A percentile compares a stretch with the other conserved stretches of the same genome.
phyloP scores from a whole-genome alignment of 2,888 invertebrate species.

The Rotaria sp. region DNA sequence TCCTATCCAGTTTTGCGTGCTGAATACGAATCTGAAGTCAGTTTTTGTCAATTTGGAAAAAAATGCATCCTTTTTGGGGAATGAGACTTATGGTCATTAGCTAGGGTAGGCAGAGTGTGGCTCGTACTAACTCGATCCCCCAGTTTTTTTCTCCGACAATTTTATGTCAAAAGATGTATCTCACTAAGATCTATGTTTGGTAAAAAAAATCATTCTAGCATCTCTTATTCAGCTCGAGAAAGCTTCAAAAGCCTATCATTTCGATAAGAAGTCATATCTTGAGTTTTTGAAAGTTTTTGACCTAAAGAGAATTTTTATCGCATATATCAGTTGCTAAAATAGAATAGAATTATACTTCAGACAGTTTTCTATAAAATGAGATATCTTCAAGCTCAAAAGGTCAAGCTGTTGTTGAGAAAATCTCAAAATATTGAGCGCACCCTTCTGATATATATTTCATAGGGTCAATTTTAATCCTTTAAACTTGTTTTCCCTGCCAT shows the following conservation, averaged over 20 bases:
- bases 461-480: too few species aligned
- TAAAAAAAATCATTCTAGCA: not conserved
- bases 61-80: not conserved
- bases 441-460: too few species aligned
- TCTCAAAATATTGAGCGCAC: not conserved
- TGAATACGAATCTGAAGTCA: not conserved
- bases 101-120: not conserved
- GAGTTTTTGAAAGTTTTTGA: not conserved
- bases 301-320: not conserved
- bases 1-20: not conserved
- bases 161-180: not conserved
- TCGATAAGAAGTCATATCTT: not conserved
- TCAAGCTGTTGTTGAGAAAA: not conserved
- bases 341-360: not conserved
- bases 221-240: not conserved
- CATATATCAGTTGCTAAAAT: not conserved
- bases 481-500: too few species aligned
- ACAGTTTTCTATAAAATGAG: not conserved
- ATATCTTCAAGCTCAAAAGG: not conserved
- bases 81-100: not conserved
- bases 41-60: not conserved
- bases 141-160: not conserved
- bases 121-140: not conserved
- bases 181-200: not conserved
- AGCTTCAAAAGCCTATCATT: not conserved